Conservation (phyloP, 2,888 invertebrate genomes). For the Hydraecia micacea region DNA sequence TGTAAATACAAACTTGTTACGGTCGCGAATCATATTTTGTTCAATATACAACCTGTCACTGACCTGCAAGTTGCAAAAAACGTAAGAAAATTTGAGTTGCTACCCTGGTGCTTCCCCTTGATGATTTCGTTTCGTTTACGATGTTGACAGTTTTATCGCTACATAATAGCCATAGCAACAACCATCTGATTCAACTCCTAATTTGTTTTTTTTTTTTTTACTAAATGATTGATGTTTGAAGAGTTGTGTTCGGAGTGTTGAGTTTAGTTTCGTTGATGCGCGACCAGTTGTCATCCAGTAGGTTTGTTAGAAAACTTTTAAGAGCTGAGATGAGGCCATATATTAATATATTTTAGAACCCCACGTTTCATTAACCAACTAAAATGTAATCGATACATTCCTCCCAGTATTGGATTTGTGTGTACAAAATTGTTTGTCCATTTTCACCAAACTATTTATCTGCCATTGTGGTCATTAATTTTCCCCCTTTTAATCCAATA, state of each 20-base stretch:
- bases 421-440: conserved; percentile 68
- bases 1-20: too few relatives aligned
- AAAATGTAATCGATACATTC: conserved; percentile 80
- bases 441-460: conserved; percentile 58
- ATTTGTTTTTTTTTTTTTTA: conserved; percentile 58
- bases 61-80: too few relatives aligned
- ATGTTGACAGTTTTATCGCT: not conserved
- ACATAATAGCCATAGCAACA: conserved; percentile 1
- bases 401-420: conserved; percentile 81
- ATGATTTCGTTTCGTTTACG: not conserved
- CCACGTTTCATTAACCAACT: conserved; percentile 51
- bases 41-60: too few relatives aligned
- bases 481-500: conserved; percentile 7
- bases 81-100: not conserved
- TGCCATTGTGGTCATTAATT: conserved; percentile 39
- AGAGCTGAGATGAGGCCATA: conserved; percentile 86
- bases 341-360: conserved; percentile 63
- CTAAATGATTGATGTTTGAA: conserved; percentile 62
- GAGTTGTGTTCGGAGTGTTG: conserved; percentile 64
- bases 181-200: conserved; percentile 28
- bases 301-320: conserved; percentile 86
- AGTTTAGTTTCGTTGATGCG: conserved; percentile 50
- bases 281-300: conserved; percentile 82
- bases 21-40: too few relatives aligned
- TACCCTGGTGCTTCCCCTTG: not conserved